Conservation (phyloP, 2,113 vertebrate genomes). For the Anhinga anhinga region DNA sequence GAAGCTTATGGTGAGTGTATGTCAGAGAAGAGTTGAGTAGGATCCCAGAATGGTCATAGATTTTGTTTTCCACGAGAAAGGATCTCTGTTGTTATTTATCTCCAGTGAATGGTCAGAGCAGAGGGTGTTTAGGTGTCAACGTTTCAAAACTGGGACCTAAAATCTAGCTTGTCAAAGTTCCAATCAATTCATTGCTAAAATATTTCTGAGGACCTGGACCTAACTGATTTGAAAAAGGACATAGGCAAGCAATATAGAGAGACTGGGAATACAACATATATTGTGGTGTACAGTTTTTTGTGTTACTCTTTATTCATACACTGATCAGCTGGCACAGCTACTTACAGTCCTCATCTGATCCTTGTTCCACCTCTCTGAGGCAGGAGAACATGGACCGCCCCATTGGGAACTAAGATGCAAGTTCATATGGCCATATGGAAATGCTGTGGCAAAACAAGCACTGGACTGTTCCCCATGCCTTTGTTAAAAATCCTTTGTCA, state of each 20-base stretch:
- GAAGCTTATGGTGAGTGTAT: not conserved
- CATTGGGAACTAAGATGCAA: not conserved
- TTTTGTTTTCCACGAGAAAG: not conserved
- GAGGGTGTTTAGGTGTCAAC: not conserved
- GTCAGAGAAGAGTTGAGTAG: not conserved
- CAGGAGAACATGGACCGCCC: not conserved
- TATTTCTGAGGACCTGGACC: not conserved
- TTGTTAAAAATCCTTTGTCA: not conserved
- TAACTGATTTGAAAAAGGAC: not conserved
- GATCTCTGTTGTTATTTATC: not conserved
- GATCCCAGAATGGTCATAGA: not conserved
- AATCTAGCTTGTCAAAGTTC: not conserved
- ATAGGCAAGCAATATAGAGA: not conserved
- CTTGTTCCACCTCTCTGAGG: not conserved
- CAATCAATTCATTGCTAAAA: not conserved
- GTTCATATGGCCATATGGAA: not conserved
- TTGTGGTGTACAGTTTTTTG: accelerated
- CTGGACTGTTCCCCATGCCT: not conserved
- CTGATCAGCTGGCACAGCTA: not conserved
- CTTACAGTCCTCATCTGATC: not conserved
- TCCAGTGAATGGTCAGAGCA: not conserved
- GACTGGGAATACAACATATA: not conserved
- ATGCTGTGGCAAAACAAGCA: not conserved
- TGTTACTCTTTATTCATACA: not conserved
- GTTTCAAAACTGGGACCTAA: not conserved